phyloP scores from a whole-genome alignment of 2,888 invertebrate genomes.

The Watsonalla cultraria region DNA sequence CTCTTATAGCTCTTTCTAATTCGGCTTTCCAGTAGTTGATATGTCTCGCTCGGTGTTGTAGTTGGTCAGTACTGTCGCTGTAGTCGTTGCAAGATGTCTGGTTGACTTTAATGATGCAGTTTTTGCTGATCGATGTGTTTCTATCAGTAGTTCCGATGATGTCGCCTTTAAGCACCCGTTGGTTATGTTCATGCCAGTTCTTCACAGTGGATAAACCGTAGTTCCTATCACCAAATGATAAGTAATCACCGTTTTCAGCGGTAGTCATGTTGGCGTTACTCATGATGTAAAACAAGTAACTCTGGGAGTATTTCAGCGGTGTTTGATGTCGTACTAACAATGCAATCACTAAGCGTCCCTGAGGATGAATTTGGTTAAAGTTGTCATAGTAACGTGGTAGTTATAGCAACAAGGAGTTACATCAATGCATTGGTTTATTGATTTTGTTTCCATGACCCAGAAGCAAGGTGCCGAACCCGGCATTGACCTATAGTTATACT shows the following conservation, averaged over 20 bases:
- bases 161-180: slow-evolving; percentile 57
- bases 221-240: slow-evolving; percentile 57
- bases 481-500: too few relatives aligned
- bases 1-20: slow-evolving; percentile 60
- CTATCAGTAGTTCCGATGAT: slow-evolving; percentile 60
- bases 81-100: slow-evolving; percentile 62
- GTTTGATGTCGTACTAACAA: not conserved
- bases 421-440: slow-evolving; percentile 1
- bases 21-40: slow-evolving; percentile 71
- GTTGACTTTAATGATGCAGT: slow-evolving; percentile 67
- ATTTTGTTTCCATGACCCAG: not conserved
- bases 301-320: not conserved
- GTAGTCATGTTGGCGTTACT: slow-evolving; percentile 34
- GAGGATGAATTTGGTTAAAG: too few relatives aligned
- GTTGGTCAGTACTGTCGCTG: slow-evolving; percentile 61
- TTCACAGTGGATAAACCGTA: slow-evolving; percentile 48
- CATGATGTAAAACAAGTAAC: too few relatives aligned
- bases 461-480: too few relatives aligned
- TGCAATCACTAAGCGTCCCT: too few relatives aligned
- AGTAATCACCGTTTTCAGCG: slow-evolving; percentile 51
- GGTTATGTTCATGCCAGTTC: slow-evolving; percentile 63
- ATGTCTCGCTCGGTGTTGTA: slow-evolving; percentile 59
- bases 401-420: not conserved
- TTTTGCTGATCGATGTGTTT: slow-evolving; percentile 65
- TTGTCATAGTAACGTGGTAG: not conserved